Evolutionary conservation across 2,113 vertebrate species (phyloP), one percentile per base, ranked within the genome.

Genomic region (Alectura lathami): DNA sequence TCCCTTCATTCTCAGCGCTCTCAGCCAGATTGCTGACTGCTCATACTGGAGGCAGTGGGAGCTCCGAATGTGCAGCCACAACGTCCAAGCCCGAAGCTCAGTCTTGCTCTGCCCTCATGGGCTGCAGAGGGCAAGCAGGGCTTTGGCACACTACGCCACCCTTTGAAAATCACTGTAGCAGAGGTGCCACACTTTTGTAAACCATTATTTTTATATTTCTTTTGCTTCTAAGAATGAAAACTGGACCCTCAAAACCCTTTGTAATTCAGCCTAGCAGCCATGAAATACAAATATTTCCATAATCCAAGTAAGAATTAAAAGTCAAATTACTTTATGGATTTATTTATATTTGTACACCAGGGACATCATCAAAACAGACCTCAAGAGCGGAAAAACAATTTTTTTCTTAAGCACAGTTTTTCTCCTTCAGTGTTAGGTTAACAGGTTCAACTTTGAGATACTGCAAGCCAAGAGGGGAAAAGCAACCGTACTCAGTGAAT

Each of bases 281-380:
- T 8, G 34, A 62, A 95, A 89, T 73, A 75, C 76, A 91, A 93
- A 73, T 94, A 91, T 94, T 95, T 93, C 76, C 89, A 75, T 83
- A 91, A 94, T 79, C 69, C 6, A 0, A 80, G 38, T 59, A 79
- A 40, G 86, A 91, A 96, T 95, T 95, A 95, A 78, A 92, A 94
- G 69, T 77, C 86, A 84, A 94, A 92, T 94, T 91, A 83, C 64
- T 79, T 91, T 88, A 94, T 89, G 78, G 89, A 83, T 95, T 96
- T 93, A 93, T 92, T 96, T 96, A 83, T 92, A 93, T 96, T 96
- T 94, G 72, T 32, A 59, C 92, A 88, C 76, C 3, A 81, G 95
- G 80, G 88, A 95, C 76, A 94, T 91, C 76, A 93, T 94, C 92
- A 93, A 96, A 93, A 93, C 72, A 87, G 78, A 87, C 82, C 90